Conservation (phyloP, 2,797 vertebrate species). For the Emys orbicularis region DNA sequence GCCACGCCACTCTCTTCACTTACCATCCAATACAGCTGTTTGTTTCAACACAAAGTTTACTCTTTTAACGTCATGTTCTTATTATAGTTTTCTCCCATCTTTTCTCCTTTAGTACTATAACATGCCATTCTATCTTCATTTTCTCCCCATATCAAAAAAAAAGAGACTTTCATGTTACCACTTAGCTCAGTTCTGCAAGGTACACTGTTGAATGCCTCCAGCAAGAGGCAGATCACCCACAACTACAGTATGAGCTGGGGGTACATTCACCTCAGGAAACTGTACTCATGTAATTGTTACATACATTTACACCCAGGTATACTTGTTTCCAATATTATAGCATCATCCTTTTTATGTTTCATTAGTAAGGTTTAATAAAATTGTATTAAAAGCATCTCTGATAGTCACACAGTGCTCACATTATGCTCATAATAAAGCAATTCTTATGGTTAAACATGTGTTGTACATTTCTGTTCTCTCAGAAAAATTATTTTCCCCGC, state of each 20-base stretch:
- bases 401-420: neutral
- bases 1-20: neutral
- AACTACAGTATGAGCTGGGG: neutral
- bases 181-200: neutral
- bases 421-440: neutral
- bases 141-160: neutral
- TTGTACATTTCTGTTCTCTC: neutral
- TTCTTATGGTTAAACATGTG: neutral
- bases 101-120: neutral
- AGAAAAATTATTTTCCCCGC: neutral
- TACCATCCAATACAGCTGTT: neutral
- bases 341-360: neutral
- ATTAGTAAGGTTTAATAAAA: neutral
- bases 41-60: neutral
- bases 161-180: neutral
- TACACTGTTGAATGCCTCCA: accelerated
- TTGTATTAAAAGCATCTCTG: neutral
- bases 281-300: neutral
- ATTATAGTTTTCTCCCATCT: neutral
- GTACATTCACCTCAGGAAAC: neutral
- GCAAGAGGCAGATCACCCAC: neutral
- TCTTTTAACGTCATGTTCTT: neutral
- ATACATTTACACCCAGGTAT: neutral
- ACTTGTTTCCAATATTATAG: neutral
- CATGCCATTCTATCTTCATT: neutral